Base-by-base conservation (phyloP, 1,140 invertebrate genomes). In the Cyclina sinensis region DNA sequence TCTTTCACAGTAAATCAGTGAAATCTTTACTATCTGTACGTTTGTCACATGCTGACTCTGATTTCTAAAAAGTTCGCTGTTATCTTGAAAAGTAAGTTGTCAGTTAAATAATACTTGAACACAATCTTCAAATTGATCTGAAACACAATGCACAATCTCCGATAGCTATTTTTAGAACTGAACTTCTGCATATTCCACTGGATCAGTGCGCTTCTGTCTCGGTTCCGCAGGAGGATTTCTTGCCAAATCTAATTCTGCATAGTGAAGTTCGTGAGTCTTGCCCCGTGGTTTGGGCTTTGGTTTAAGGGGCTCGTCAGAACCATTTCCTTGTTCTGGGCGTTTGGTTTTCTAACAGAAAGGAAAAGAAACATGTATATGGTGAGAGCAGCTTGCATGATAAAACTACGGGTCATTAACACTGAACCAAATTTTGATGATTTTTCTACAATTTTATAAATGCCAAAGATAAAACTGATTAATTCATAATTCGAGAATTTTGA, bases 191-290 rank as follows among this genome's bases (percentile, higher is more conserved):
- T 78, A 78, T 37, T 78, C 74, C 0, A 78, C 74, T 0, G 74
- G 74, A 0, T 78, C 74, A 11, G 54, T 51, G 24, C 1, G 46
- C 35, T 78, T 78, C 46, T 48, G 54, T 54, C 74, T 51, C 27
- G 74, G 74, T 4, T 46, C 74, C 7, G 9, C 46, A 0, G 74
- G 74, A n/a, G 74, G 74, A 37, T 78, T 51, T 51, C 54, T 30
- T 0, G 48, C 32, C n/a, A 78, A 54, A 78, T 78, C 74, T 54
- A 78, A 78, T 78, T 78, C 74, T 18, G 74, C 74, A 78, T 78
- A 78, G 48, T 78, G 74, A 21, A 78, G 48, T 78, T 78, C 74
- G 1, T 54, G 43, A 32, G 18, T 1, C n/a, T 11, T 27, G 46
- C 43, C 74, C 54, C 74, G 74, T 30, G 74, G 74, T 37, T 78